phyloP scores from a whole-genome alignment of 2,113 vertebrate species.

The Planiliza haematocheilus region DNA sequence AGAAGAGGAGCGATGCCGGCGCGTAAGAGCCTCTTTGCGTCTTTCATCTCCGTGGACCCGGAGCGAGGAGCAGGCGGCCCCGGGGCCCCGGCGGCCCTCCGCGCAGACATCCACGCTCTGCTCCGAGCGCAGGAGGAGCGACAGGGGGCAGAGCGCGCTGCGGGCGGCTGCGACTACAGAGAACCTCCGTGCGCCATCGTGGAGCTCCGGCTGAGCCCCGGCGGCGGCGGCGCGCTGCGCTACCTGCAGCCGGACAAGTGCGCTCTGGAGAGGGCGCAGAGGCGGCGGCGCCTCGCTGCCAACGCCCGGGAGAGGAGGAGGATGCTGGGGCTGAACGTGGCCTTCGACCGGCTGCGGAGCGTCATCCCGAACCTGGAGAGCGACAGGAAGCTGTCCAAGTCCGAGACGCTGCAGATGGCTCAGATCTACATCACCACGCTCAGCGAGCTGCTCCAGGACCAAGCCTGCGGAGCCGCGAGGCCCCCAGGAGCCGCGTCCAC shows the following conservation, averaged over 20 bases:
- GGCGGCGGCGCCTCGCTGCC: constrained; percentile 83
- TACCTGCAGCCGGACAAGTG: constrained; percentile 70
- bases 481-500: not conserved
- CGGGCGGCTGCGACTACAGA: too few species aligned
- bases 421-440: constrained; percentile 87
- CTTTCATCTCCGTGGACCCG: constrained; percentile 35
- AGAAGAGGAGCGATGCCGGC: constrained; percentile 59
- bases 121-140: constrained; percentile 54
- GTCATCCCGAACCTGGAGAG: constrained; percentile 86
- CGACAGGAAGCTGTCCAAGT: constrained; percentile 86
- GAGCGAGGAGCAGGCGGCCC: constrained; percentile 28
- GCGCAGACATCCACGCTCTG: constrained; percentile 57
- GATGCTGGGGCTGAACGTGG: constrained; percentile 87
- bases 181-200: constrained; percentile 74
- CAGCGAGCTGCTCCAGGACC: constrained; percentile 79
- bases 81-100: constrained; percentile 28
- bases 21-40: constrained; percentile 63
- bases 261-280: constrained; percentile 74
- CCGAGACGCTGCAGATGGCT: constrained; percentile 88
- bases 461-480: not conserved
- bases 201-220: constrained; percentile 69
- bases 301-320: constrained; percentile 87
- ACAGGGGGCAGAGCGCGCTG: constrained; percentile 8
- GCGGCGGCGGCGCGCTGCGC: constrained; percentile 48
- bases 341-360: constrained; percentile 87